Percentiles rank a stretch among this genome's conserved stretches.
These are phyloP conservation scores for Ellobium chinense DNA, from an alignment of 2,888 invertebrate species.

Conservation along the genomic window DNA sequence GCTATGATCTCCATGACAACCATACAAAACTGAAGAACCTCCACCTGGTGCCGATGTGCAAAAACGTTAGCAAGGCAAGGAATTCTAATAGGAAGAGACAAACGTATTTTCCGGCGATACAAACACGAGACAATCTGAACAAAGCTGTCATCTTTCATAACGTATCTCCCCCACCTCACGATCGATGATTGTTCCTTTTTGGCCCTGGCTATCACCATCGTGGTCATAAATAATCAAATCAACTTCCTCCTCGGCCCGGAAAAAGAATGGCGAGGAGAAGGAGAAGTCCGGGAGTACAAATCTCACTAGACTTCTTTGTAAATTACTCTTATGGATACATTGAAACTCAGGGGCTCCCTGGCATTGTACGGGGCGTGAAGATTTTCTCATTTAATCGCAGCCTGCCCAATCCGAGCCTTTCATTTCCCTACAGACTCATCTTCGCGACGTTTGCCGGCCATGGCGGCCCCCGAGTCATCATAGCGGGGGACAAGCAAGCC, in stretches of 20 bases:
- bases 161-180: conserved; percentile 19
- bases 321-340: not conserved
- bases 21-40: too few species aligned
- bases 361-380: not conserved
- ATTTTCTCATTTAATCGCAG: conserved; percentile 23
- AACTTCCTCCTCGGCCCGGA: not conserved
- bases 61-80: too few species aligned
- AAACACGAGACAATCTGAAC: conserved; percentile 8
- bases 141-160: conserved; percentile 17
- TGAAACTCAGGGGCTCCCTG: not conserved
- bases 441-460: conserved; percentile 8
- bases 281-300: not conserved
- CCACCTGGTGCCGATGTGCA: too few species aligned
- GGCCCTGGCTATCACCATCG: not conserved
- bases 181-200: conserved; percentile 25
- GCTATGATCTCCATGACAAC: too few species aligned
- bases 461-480: not conserved
- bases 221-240: conserved; percentile 25
- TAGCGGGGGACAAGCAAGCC: not conserved
- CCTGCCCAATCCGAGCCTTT: not conserved
- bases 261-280: not conserved
- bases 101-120: conserved; percentile 3
- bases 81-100: conserved; percentile 13
- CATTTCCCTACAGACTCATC: conserved; percentile 22
- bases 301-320: not conserved